phyloP scores from a whole-genome alignment of 2,113 vertebrate genomes.

The Rhipidura dahli region DNA sequence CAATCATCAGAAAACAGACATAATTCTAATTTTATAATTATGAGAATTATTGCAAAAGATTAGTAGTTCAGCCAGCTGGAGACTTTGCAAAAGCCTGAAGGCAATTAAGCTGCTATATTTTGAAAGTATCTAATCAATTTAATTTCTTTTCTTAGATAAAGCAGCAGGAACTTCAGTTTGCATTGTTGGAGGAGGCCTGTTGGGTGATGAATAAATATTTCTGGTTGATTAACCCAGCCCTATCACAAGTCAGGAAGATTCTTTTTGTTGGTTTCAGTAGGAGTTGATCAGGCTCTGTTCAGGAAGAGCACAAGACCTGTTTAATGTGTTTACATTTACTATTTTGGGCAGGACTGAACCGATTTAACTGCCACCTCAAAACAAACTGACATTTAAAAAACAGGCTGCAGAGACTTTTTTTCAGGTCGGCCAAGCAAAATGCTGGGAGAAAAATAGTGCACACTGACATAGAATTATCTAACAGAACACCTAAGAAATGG shows the following conservation, averaged over 20 bases:
- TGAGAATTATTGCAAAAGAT: slow-evolving; percentile 26
- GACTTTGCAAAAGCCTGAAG: neutral
- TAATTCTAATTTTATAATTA: slow-evolving; percentile 23
- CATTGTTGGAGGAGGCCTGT: neutral
- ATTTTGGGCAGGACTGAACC: neutral
- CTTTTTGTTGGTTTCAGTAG: neutral
- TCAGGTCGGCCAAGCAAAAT: neutral
- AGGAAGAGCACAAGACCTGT: neutral
- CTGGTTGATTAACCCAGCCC: neutral
- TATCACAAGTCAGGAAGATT: neutral
- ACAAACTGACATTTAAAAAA: slow-evolving; percentile 33
- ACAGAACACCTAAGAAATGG: neutral
- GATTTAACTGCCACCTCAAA: slow-evolving; percentile 14
- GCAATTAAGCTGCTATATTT: slow-evolving; percentile 15
- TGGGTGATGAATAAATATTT: neutral
- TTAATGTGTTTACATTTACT: neutral
- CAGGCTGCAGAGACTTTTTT: neutral
- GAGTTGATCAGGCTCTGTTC: neutral
- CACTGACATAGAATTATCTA: neutral
- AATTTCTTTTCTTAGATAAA: slow-evolving; percentile 23
- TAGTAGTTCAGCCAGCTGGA: slow-evolving; percentile 8
- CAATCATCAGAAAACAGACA: neutral
- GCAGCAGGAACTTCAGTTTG: neutral
- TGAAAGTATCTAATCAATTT: slow-evolving; percentile 6
- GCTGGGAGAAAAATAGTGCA: neutral